Percentiles rank a stretch among this genome's conserved stretches.
Evolutionary conservation across 2,113 vertebrate genomes (phyloP).

Genomic region (Mormyrus iriodes): DNA sequence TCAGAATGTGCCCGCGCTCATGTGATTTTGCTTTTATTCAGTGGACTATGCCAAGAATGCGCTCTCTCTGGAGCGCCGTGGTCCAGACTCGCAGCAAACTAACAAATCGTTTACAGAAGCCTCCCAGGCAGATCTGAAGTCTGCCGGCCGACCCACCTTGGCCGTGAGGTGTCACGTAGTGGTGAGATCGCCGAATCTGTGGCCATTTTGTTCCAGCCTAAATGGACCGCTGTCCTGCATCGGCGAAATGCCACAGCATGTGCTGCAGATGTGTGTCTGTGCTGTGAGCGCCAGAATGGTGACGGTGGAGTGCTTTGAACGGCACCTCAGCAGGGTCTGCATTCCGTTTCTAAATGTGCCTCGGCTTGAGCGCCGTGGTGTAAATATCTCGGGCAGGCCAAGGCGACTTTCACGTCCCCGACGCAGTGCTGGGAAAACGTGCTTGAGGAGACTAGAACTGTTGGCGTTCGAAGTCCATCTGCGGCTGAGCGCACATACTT

Average conservation of each 20-base stretch:
- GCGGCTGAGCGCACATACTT: not conserved
- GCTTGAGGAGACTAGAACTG: not conserved
- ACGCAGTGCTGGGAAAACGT: not conserved
- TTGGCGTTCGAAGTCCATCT: not conserved
- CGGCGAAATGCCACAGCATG: not conserved
- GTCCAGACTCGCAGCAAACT: not conserved
- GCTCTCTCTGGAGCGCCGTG: not conserved
- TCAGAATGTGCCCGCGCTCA: not conserved
- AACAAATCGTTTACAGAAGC: not conserved
- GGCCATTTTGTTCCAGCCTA: not conserved
- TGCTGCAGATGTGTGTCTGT: not conserved
- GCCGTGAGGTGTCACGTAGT: not conserved
- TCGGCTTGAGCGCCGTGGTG: not conserved
- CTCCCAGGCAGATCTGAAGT: not conserved
- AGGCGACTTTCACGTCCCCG: not conserved
- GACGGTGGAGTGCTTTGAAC: not conserved
- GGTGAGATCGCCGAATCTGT: not conserved
- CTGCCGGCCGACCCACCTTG: not conserved
- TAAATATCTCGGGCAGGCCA: not conserved
- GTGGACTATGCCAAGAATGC: not conserved
- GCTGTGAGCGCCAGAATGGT: not conserved
- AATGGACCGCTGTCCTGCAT: not conserved
- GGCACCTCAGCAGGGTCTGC: not conserved
- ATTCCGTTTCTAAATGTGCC: not conserved
- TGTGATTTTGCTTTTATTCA: not conserved